phyloP scores from a whole-genome alignment of 2,797 vertebrate species.

The Columba guinea region DNA sequence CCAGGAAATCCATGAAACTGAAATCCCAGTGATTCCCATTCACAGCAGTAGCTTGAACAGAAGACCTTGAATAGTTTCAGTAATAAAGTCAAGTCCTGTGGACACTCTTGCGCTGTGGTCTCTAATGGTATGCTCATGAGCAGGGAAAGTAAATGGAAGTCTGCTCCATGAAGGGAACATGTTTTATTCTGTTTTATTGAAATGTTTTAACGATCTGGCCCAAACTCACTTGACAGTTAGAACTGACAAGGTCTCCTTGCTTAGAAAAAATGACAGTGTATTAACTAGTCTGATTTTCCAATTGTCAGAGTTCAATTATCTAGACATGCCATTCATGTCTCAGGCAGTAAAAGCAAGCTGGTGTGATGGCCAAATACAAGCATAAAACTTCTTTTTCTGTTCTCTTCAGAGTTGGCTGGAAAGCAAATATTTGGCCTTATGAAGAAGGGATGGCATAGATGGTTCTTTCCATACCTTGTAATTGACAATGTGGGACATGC shows the following conservation, averaged over 20 bases:
- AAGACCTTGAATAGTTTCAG: neutral
- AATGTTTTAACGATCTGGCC: conserved; percentile 28
- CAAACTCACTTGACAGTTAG: conserved; percentile 36
- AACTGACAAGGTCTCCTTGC: conserved; percentile 29
- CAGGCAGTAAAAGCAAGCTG: conserved; percentile 14
- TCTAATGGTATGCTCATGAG: neutral
- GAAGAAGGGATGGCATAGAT: neutral
- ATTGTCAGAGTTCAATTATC: conserved; percentile 23
- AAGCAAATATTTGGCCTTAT: neutral
- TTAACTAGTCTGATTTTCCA: conserved; percentile 6
- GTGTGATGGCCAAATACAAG: conserved; percentile 16
- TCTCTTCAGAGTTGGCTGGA: neutral
- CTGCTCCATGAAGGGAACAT: neutral
- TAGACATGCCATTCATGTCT: neutral
- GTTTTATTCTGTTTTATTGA: neutral
- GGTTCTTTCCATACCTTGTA: neutral
- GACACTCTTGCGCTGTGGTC: neutral
- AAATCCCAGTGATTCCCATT: neutral
- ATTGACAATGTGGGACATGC: neutral
- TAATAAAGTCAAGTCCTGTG: neutral
- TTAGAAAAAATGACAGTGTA: neutral
- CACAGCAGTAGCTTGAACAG: neutral
- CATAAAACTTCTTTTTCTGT: neutral
- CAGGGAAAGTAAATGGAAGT: neutral
- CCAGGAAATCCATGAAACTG: neutral